Evolutionary conservation across 2,113 vertebrate genomes (phyloP).

Genomic region (Mionectes macconnelli): DNA sequence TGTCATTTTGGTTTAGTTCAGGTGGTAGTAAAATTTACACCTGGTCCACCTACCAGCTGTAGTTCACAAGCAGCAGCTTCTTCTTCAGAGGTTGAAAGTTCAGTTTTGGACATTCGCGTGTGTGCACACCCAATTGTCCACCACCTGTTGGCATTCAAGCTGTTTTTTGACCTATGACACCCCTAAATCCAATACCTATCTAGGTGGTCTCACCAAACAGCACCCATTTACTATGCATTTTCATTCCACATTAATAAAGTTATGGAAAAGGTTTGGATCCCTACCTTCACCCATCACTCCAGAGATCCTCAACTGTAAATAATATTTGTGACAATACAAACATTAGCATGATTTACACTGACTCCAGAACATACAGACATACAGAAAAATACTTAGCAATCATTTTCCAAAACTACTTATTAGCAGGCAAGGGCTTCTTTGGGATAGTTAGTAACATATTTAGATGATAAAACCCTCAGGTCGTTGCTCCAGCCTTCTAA

Average conservation of each 20-base stretch:
- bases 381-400: not conserved
- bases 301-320: not conserved
- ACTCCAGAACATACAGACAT: not conserved
- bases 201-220: not conserved
- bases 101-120: fast-evolving
- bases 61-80: not conserved
- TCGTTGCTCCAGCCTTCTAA: not conserved
- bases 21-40: not conserved
- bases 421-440: not conserved
- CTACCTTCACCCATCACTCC: not conserved
- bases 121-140: not conserved
- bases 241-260: not conserved
- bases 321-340: fast-evolving
- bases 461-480: not conserved
- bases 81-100: not conserved
- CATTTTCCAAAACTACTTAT: not conserved
- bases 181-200: not conserved
- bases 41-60: fast-evolving
- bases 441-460: not conserved
- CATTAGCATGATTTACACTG: not conserved
- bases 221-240: not conserved
- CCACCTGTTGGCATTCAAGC: not conserved
- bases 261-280: not conserved
- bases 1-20: fast-evolving
- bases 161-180: not conserved